A percentile compares a stretch with the other conserved stretches of the same genome.
Conservation (phyloP, 2,113 vertebrate species). For the Corydoras maculifer region DNA sequence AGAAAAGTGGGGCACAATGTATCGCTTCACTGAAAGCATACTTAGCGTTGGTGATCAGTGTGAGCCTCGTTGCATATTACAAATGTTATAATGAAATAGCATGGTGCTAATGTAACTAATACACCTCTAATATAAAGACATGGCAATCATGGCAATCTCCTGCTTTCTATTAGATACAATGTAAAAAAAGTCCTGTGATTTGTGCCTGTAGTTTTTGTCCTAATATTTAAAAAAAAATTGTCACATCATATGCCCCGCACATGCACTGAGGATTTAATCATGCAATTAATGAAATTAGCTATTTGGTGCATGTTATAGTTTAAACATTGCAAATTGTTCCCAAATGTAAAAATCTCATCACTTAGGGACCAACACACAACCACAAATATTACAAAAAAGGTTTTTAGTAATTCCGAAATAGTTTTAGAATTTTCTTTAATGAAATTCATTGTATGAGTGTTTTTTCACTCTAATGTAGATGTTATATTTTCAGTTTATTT, state of each 20-base stretch:
- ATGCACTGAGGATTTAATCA: too few species aligned
- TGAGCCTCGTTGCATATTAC: conserved; percentile 1
- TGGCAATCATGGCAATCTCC: conserved; percentile 1
- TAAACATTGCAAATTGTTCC: too few species aligned
- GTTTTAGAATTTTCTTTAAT: too few species aligned
- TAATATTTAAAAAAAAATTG: background rate
- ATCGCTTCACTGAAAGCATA: conserved; percentile 2
- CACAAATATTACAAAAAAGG: too few species aligned
- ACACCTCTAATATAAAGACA: conserved; percentile 10
- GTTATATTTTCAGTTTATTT: conserved; percentile 27
- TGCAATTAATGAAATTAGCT: too few species aligned
- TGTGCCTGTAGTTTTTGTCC: background rate
- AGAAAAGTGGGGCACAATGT: background rate
- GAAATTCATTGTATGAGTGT: too few species aligned
- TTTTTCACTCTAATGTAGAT: too few species aligned
- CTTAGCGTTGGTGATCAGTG: background rate
- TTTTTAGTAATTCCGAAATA: too few species aligned
- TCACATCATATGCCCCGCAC: too few species aligned
- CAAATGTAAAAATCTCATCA: too few species aligned
- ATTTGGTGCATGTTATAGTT: too few species aligned
- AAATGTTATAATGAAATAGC: conserved; percentile 29
- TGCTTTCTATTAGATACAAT: background rate
- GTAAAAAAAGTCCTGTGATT: background rate
- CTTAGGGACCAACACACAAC: too few species aligned
- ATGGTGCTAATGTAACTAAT: conserved; percentile 9